These are phyloP conservation scores for Anolis apletophallus DNA, from an alignment of 2,797 vertebrate species.

Conservation along the genomic window DNA sequence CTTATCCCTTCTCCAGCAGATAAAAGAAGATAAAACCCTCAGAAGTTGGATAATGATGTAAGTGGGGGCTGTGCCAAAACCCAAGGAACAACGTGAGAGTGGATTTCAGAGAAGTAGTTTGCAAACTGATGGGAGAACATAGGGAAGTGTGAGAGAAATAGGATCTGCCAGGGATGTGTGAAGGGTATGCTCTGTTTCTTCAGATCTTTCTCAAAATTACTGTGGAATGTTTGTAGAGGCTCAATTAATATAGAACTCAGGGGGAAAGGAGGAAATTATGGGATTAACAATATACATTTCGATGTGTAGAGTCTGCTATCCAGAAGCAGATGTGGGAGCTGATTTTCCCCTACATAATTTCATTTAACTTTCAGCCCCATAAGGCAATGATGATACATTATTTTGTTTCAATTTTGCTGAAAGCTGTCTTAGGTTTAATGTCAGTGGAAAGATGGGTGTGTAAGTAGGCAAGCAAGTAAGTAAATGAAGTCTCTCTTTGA, in stretches of 20 bases:
- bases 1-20: slow-evolving; percentile 32
- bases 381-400: too few species aligned
- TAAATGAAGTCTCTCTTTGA: not conserved
- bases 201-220: not conserved
- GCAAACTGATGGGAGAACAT: not conserved
- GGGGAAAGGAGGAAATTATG: not conserved
- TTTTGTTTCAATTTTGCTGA: too few species aligned
- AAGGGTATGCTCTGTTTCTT: not conserved
- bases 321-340: not conserved
- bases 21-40: slow-evolving; percentile 25
- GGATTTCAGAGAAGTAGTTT: slow-evolving; percentile 26
- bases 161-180: not conserved
- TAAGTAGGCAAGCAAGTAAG: too few species aligned
- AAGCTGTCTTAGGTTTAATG: too few species aligned
- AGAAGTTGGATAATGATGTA: slow-evolving; percentile 40
- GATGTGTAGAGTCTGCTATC: not conserved
- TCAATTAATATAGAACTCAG: not conserved
- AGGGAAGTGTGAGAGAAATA: not conserved
- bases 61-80: slow-evolving; percentile 1
- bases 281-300: too few species aligned
- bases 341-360: not conserved
- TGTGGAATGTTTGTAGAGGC: not conserved
- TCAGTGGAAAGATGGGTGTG: too few species aligned
- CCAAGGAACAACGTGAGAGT: slow-evolving; percentile 20
- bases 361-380: not conserved